These are phyloP conservation scores for Grammomys dolichurus DNA, from an alignment of 2,113 vertebrate genomes.

Conservation along the genomic window DNA sequence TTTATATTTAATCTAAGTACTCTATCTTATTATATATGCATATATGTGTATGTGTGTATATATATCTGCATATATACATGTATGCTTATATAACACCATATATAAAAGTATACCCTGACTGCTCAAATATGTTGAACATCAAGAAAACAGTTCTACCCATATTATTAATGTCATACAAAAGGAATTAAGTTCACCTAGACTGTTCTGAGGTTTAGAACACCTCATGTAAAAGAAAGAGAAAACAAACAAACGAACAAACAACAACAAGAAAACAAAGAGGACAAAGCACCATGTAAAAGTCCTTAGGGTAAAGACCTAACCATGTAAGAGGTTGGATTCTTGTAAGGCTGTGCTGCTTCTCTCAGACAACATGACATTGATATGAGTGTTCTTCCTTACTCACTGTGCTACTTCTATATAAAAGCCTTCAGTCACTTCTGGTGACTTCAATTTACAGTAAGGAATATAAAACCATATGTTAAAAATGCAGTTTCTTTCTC, in stretches of 20 bases:
- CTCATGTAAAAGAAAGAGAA: too few relatives aligned
- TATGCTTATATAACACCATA: background rate
- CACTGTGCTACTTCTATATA: rapidly evolving
- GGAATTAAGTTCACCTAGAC: background rate
- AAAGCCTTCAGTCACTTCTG: background rate
- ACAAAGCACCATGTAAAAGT: too few relatives aligned
- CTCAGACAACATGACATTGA: background rate
- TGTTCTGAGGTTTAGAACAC: background rate
- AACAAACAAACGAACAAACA: too few relatives aligned
- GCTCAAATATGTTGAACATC: background rate
- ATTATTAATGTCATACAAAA: background rate
- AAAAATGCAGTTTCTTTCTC: background rate
- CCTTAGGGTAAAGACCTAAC: background rate
- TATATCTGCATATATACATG: background rate
- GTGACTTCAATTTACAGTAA: background rate
- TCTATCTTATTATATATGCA: background rate
- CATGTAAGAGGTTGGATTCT: background rate
- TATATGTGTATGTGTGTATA: background rate
- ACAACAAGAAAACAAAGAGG: too few relatives aligned
- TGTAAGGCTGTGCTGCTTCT: rapidly evolving
- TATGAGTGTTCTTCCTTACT: background rate
- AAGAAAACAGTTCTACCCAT: background rate
- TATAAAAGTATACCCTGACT: background rate
- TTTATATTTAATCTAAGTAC: background rate
- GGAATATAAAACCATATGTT: background rate